Evolutionary conservation across 2,113 vertebrate genomes (phyloP).

Genomic region (Picathartes gymnocephalus): DNA sequence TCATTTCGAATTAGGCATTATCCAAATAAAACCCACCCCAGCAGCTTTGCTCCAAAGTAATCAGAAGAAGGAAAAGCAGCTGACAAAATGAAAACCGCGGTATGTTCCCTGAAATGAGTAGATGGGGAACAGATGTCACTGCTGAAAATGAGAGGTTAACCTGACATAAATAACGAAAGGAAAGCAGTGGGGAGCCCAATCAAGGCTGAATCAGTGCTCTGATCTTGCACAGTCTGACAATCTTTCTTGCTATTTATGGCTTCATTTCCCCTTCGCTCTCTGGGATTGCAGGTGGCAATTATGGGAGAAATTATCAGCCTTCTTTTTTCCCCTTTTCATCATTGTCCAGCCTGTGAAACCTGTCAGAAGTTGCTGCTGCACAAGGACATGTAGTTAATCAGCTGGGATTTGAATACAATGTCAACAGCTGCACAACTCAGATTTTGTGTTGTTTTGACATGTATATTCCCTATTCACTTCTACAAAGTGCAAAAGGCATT

Average conservation of each 20-base stretch:
- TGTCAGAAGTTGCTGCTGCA: background rate
- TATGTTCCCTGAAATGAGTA: background rate
- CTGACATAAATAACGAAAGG: slow-evolving; percentile 14
- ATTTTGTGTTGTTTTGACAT: background rate
- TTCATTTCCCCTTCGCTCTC: background rate
- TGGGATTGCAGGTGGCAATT: slow-evolving; percentile 30
- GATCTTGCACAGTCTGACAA: slow-evolving; percentile 38
- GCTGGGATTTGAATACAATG: background rate
- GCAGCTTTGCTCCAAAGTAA: slow-evolving; percentile 18
- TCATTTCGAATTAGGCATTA: background rate
- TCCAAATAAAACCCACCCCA: background rate
- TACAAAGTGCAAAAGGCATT: background rate
- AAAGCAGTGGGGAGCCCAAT: slow-evolving; percentile 24
- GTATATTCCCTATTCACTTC: background rate
- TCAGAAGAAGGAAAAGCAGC: slow-evolving; percentile 21
- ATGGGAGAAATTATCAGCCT: background rate
- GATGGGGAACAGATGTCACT: slow-evolving; percentile 26
- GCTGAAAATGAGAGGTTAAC: slow-evolving; percentile 40
- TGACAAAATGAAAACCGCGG: background rate
- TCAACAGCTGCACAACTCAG: background rate
- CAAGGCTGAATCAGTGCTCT: slow-evolving; percentile 48
- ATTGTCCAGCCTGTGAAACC: background rate
- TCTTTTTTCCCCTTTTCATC: background rate
- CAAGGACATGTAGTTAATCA: background rate
- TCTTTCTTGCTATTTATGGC: slow-evolving; percentile 22